A percentile compares a stretch with the other conserved stretches of the same genome.
These are phyloP conservation scores for Sebastes steindachneri DNA, from an alignment of 2,797 vertebrate species.

Conservation along the genomic window DNA sequence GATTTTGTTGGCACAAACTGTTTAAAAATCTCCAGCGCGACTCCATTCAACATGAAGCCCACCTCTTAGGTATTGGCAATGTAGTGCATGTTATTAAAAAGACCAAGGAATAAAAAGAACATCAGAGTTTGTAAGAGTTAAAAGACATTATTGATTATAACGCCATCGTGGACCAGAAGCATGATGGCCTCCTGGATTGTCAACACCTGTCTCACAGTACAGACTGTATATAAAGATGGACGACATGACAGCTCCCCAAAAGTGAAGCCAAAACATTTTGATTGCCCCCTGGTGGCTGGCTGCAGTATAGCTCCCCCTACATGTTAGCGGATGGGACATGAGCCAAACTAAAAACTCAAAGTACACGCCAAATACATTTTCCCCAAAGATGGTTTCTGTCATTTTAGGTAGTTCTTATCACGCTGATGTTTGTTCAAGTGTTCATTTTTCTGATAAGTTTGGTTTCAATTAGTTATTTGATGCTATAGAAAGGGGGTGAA, in stretches of 20 bases:
- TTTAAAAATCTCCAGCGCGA: conserved; percentile 46
- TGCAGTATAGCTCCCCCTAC: too few species aligned
- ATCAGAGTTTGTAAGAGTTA: neutral
- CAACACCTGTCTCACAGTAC: conserved; percentile 23
- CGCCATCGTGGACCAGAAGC: conserved; percentile 13
- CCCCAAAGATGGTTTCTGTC: too few species aligned
- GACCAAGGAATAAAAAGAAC: conserved; percentile 3
- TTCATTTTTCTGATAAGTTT: too few species aligned
- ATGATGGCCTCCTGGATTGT: conserved; percentile 53
- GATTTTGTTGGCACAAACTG: conserved; percentile 72
- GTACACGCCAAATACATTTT: too few species aligned
- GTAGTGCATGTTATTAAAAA: conserved; percentile 71
- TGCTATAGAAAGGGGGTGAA: fast-evolving
- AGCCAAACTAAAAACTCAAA: too few species aligned
- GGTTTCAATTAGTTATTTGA: too few species aligned
- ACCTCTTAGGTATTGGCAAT: conserved; percentile 62
- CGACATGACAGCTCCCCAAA: too few species aligned
- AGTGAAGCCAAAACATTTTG: too few species aligned
- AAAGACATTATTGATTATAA: neutral
- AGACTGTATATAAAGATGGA: neutral
- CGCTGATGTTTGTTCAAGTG: too few species aligned
- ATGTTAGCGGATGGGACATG: too few species aligned
- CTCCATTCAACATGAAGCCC: conserved; percentile 12
- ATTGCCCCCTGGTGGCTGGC: too few species aligned
- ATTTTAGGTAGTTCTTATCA: too few species aligned